Conservation (phyloP, 2,888 invertebrate genomes). For the Eudasyphora cyanicolor region DNA sequence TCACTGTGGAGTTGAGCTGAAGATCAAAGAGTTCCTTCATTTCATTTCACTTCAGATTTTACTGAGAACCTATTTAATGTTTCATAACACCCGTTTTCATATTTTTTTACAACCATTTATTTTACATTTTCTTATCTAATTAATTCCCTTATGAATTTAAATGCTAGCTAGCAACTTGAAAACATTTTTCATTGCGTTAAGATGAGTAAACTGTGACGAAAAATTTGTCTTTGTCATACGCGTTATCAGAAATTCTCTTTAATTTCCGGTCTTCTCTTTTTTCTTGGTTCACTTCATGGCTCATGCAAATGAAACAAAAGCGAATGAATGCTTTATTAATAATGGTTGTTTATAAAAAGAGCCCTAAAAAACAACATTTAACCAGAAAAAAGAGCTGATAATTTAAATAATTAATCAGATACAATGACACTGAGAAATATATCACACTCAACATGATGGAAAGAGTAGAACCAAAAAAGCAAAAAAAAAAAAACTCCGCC, state of each 20-base stretch:
- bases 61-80: too few species aligned
- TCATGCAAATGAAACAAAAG: neutral
- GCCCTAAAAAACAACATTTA: constrained; percentile 44
- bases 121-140: too few species aligned
- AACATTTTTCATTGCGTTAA: neutral
- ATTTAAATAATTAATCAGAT: constrained; percentile 61
- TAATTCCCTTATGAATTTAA: neutral
- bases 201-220: neutral
- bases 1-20: too few species aligned
- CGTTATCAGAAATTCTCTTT: constrained; percentile 33
- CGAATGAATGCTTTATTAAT: constrained; percentile 41
- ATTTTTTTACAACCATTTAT: too few species aligned
- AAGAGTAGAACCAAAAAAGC: too few species aligned
- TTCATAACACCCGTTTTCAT: too few species aligned
- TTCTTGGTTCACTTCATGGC: neutral
- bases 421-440: neutral
- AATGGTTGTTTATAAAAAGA: constrained; percentile 25
- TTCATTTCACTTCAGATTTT: too few species aligned
- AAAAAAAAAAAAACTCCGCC: constrained; percentile 4
- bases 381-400: constrained; percentile 46
- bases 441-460: neutral
- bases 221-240: neutral
- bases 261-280: neutral
- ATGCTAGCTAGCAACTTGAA: neutral
- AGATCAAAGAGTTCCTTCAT: too few species aligned